Evolutionary conservation across 2,113 vertebrate species (phyloP).

Genomic region (Eptesicus fuscus): DNA sequence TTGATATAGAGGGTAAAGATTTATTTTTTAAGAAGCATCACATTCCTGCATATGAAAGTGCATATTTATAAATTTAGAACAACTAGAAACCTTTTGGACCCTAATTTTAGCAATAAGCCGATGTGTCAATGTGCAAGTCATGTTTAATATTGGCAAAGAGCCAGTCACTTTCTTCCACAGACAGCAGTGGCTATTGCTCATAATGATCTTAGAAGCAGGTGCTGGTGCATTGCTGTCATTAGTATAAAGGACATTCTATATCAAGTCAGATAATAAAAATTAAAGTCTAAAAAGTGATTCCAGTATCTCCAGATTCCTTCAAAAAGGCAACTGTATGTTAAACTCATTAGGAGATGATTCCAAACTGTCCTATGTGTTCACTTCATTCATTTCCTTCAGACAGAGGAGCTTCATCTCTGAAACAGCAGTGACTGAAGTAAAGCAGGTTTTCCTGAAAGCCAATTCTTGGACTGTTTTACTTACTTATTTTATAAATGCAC

Average conservation of each 20-base stretch:
- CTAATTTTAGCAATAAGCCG: conserved; percentile 23
- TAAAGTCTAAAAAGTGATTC: not conserved
- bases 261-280: conserved; percentile 31
- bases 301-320: not conserved
- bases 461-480: not conserved
- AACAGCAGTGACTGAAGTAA: not conserved
- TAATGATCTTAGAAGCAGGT: not conserved
- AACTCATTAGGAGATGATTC: not conserved
- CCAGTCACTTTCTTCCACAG: not conserved
- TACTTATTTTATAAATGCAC: conserved; percentile 39
- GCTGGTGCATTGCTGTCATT: not conserved
- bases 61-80: not conserved
- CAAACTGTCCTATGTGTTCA: not conserved
- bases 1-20: not conserved
- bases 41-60: not conserved
- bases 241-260: conserved; percentile 18
- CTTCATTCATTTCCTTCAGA: not conserved
- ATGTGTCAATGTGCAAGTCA: not conserved
- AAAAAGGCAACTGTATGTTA: not conserved
- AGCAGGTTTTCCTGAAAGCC: not conserved
- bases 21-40: not conserved
- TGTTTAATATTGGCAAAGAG: not conserved
- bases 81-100: not conserved
- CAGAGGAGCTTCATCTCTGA: not conserved
- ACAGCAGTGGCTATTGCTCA: not conserved